These are phyloP conservation scores for Tetrapedia diversipes DNA, from an alignment of 2,888 invertebrate species.

Conservation along the genomic window DNA sequence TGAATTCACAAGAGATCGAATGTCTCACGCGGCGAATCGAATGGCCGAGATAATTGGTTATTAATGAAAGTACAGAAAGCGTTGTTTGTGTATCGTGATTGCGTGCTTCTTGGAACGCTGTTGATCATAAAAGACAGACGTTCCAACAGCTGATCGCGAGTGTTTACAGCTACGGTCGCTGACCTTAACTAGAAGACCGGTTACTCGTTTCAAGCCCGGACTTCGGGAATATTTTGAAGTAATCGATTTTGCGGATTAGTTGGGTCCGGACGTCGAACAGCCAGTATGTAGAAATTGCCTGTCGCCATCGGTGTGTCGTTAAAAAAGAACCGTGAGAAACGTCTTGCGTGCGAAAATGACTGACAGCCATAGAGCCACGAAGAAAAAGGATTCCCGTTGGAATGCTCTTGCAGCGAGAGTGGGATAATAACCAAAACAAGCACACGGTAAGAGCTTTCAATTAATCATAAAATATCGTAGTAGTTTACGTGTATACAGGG, in stretches of 20 bases:
- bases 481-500: too few species aligned
- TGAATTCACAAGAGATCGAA: too few species aligned
- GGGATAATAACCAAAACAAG: too few species aligned
- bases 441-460: too few species aligned
- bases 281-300: not conserved
- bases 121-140: not conserved
- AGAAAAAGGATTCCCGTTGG: too few species aligned
- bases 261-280: not conserved
- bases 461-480: too few species aligned
- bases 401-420: too few species aligned
- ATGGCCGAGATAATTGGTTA: too few species aligned
- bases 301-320: not conserved
- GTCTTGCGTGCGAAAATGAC: not conserved
- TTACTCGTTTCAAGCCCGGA: not conserved
- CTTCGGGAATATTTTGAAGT: not conserved
- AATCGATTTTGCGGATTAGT: slow-evolving; percentile 1
- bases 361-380: too few species aligned
- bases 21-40: too few species aligned
- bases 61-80: not conserved
- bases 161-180: slow-evolving; percentile 9
- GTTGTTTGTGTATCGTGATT: not conserved
- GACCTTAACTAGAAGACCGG: slow-evolving; percentile 10
- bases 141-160: slow-evolving; percentile 8
- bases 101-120: not conserved
- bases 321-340: not conserved